Base-by-base conservation (phyloP, 2,113 vertebrate genomes). In the Meleagris gallopavo region DNA sequence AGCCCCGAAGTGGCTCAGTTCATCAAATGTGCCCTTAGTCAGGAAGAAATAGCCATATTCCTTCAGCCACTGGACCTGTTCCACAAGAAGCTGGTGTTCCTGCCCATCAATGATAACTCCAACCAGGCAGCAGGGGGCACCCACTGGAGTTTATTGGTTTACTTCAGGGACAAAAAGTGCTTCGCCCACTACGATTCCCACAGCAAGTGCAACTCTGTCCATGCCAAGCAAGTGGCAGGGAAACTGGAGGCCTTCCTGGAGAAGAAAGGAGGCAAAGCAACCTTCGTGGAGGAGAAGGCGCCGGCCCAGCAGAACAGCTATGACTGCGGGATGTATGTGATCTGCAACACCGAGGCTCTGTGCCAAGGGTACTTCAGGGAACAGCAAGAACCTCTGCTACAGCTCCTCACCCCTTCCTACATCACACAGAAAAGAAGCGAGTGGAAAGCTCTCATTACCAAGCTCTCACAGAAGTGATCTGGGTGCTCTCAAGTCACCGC, bases 261-360 rank as follows among this genome's bases (percentile, higher is more conserved):
- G 60, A 97, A 88, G 57, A 98, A 96, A 41, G 94, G 92, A 4
- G 95, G 97, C 85, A 98, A 98, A 89, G 90, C 97, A 19, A 80
- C 85, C 73, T 99, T 99, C 8, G 85, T 97, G 55, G 99, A 99
- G 93, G 99, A 99, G 96, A 98, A 97, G 58, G 98, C 98, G 0
- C 99, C 99, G 1, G 97, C 97, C 5, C 99, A 99, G 97, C 98
- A 99, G 95, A 99, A 99, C 98, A 99, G 99, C 98, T 99, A 99
- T 24, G 99, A 99, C 98, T 99, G 99, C 45, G 99, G 99, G 92
- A 99, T 99, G 99, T 99, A 99, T 0, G 99, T 99, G 67, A 98
- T 99, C 94, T 99, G 99, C 95, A 99, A 99, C 4, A 87, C 98
- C 0, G 99, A 99, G 96, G 98, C 97, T 81, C 96, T 99, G 92